phyloP scores from a whole-genome alignment of 2,113 vertebrate genomes.

The Willisornis vidua region DNA sequence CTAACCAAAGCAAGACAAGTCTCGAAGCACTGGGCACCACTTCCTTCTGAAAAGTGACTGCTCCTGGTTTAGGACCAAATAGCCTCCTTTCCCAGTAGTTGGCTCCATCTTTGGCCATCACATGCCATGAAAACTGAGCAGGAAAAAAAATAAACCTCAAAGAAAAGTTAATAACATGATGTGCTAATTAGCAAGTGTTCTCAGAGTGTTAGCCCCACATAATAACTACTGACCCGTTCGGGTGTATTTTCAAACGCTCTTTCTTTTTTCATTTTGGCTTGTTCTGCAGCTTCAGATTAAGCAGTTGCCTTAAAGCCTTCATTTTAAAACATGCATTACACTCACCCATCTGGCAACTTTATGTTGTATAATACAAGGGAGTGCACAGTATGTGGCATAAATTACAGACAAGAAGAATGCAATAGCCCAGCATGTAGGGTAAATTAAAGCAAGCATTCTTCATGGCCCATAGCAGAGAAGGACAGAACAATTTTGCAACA shows the following conservation, averaged over 20 bases:
- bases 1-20: neutral
- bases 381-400: constrained; percentile 63
- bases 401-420: constrained; percentile 67
- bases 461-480: constrained; percentile 43
- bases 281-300: constrained; percentile 19
- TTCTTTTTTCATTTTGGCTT: constrained; percentile 32
- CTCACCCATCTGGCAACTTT: constrained; percentile 66
- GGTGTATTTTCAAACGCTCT: constrained; percentile 18
- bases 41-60: neutral
- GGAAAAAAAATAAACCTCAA: neutral
- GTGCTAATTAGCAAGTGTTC: constrained; percentile 11
- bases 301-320: constrained; percentile 51
- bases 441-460: constrained; percentile 62
- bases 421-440: constrained; percentile 55
- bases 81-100: neutral
- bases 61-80: neutral
- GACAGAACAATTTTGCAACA: constrained; percentile 48
- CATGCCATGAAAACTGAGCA: neutral
- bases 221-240: neutral
- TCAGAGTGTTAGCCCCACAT: neutral
- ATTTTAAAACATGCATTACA: constrained; percentile 36
- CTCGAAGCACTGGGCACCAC: neutral
- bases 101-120: neutral
- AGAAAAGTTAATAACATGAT: neutral
- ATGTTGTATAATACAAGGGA: constrained; percentile 64